Base-by-base conservation (phyloP, 2,797 vertebrate species). In the Avahi laniger region DNA sequence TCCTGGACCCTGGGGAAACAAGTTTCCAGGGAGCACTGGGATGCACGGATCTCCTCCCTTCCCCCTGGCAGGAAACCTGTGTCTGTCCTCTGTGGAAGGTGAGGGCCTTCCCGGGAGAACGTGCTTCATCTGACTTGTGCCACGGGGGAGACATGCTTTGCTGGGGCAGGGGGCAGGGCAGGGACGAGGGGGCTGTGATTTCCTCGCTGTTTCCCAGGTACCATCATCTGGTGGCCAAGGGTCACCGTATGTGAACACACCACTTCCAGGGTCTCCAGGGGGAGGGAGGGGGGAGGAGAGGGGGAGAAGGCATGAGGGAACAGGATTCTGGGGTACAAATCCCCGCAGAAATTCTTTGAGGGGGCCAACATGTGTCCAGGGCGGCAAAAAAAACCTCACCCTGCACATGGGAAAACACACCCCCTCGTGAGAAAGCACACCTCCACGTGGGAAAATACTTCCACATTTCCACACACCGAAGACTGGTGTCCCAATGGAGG, bases 401-500 rank as follows among this genome's bases (percentile, higher is more conserved):
- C 97, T 97, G 97, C 97, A 98, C 96, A 97, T 98, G 97, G 96
- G 96, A 97, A 97, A 98, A 98, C 92, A 89, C 76, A 97, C 88
- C 95, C 97, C 96, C 90, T 94, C 26, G 38, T 84, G 89, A 95
- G 94, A 98, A 93, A 96, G 93, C 90, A 93, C 85, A 63, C 96
- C 96, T 96, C 85, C 88, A 76, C 15, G 24, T 92, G 94, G 94
- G 91, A 92, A 95, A 94, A 78, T 33, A 78, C 93, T 79, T 94
- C 90, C 94, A 81, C 82, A 33, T 83, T 91, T 86, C 96, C 93
- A 65, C 91, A 96, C 95, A 84, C 83, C 41, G 6, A 95, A 96
- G 93, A 95, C 89, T 76, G 95, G 96, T 95, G 97, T 97, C 96
- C 97, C 91, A 69, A 1, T 5, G 79, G 91, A 90, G 83, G 96